Percentiles rank a stretch among this genome's conserved stretches.
These are phyloP conservation scores for Agrotis exclamationis DNA, from an alignment of 2,888 invertebrate species.

Conservation along the genomic window DNA sequence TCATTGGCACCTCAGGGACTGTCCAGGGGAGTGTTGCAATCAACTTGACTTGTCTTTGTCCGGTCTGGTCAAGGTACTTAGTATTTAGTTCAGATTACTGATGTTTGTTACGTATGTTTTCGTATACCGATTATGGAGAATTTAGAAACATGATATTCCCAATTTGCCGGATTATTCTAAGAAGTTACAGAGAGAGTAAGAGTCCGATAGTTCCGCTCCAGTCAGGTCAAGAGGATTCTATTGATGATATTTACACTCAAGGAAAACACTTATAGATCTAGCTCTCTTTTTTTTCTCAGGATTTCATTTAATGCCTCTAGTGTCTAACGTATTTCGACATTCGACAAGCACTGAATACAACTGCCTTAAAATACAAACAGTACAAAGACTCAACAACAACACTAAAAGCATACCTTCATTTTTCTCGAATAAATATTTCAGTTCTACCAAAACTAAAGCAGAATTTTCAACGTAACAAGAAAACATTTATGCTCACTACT, in stretches of 20 bases:
- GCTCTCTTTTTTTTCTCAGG: too few relatives aligned
- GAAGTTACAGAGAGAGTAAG: too few relatives aligned
- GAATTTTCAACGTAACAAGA: slow-evolving; percentile 22
- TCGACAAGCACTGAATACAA: too few relatives aligned
- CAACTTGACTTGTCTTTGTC: slow-evolving; percentile 15
- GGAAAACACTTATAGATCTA: too few relatives aligned
- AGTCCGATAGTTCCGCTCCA: too few relatives aligned
- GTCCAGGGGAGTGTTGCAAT: slow-evolving; percentile 26
- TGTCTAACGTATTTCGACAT: too few relatives aligned
- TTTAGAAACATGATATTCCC: too few relatives aligned
- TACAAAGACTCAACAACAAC: background rate
- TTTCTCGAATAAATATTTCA: slow-evolving; percentile 27
- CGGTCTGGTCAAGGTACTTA: background rate
- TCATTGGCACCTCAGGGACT: slow-evolving; percentile 35
- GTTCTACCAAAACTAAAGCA: slow-evolving; percentile 7
- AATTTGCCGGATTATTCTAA: too few relatives aligned
- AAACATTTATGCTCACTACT: slow-evolving; percentile 35
- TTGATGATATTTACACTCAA: too few relatives aligned
- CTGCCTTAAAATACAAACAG: background rate
- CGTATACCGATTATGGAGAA: too few relatives aligned
- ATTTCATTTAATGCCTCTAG: too few relatives aligned
- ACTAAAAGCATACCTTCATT: slow-evolving; percentile 1
- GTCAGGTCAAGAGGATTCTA: too few relatives aligned
- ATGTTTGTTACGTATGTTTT: background rate
- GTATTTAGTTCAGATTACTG: background rate